These are phyloP conservation scores for Garrulus glandarius DNA, from an alignment of 2,797 vertebrate species.

Conservation along the genomic window DNA sequence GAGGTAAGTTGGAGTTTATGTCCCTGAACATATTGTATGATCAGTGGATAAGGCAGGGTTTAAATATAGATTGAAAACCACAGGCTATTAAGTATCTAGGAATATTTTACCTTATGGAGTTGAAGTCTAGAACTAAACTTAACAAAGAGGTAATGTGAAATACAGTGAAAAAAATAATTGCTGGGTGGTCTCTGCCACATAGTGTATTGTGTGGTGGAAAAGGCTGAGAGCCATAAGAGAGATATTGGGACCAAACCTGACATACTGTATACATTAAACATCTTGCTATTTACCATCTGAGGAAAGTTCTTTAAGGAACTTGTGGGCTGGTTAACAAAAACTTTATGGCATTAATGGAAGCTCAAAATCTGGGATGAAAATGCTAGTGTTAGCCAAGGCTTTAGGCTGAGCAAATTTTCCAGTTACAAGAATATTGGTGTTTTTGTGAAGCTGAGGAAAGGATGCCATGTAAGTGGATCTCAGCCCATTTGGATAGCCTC, in stretches of 20 bases:
- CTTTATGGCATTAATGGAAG: conserved; percentile 58
- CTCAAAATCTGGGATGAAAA: conserved; percentile 57
- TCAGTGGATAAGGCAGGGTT: conserved; percentile 42
- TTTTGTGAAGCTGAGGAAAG: conserved; percentile 54
- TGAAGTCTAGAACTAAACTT: conserved; percentile 35
- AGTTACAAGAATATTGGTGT: conserved; percentile 58
- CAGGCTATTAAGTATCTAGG: conserved; percentile 57
- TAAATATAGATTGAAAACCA: conserved; percentile 65
- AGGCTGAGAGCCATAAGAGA: conserved; percentile 3
- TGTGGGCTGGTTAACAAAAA: conserved; percentile 54
- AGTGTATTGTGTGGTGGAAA: conserved; percentile 18
- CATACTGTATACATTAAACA: conserved; percentile 28
- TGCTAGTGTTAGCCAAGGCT: conserved; percentile 48
- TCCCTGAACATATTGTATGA: conserved; percentile 51
- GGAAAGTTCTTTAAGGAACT: conserved; percentile 41
- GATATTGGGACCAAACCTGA: conserved; percentile 16
- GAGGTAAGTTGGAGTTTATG: conserved; percentile 56
- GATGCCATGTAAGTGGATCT: conserved; percentile 46
- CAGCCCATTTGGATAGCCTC: conserved; percentile 48
- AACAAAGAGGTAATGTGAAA: conserved; percentile 56
- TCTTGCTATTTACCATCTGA: conserved; percentile 37
- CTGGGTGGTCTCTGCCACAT: conserved; percentile 46
- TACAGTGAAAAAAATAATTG: conserved; percentile 27
- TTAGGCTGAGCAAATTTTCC: conserved; percentile 62
- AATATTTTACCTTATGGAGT: conserved; percentile 60